Evolutionary conservation across 2,113 vertebrate genomes (phyloP), one percentile per base, ranked within the genome.

Genomic region (Galbula dea): DNA sequence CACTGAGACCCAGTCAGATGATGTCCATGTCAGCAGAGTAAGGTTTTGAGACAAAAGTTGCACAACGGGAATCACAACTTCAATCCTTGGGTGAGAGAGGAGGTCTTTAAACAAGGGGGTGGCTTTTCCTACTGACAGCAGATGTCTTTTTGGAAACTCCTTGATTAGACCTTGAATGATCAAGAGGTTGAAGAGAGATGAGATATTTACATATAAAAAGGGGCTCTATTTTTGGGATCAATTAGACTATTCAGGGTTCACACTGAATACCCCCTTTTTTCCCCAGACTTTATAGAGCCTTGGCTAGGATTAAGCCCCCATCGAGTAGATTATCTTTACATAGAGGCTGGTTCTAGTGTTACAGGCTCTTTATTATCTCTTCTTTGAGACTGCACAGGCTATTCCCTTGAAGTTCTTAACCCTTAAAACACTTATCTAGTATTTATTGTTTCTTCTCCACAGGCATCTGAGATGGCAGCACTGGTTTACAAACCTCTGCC

Each of bases 381-480:
- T 86, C 77, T 94, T 94, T 95, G 89, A 96, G 80, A 86, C 72
- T 94, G 52, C 88, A 95, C 91, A 95, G 87, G 83, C 90, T 94
- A 93, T 85, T 68, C 86, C 89, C 95, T 97, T 96, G 93, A 96
- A 95, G 92, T 96, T 96, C 94, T 96, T 94, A 96, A 95, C 90
- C 92, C 93, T 89, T 88, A 92, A 90, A 92, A 89, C 90, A 94
- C 93, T 94, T 96, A 84, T 94, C 92, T 95, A 67, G 87, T 95
- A 96, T 95, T 96, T 94, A 92, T 97, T 96, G 85, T 97, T 96
- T 96, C 95, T 96, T 95, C 95, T 95, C 93, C 82, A 88, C 95
- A 96, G 93, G 95, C 93, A 91, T 86, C 89, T 89, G 76, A 91
- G 87, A 89, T 93, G 82, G 79, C 74, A 95, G 72, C 73, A 67